These are phyloP conservation scores for Urocitellus parryii DNA, from an alignment of 2,113 vertebrate genomes.

Conservation along the genomic window DNA sequence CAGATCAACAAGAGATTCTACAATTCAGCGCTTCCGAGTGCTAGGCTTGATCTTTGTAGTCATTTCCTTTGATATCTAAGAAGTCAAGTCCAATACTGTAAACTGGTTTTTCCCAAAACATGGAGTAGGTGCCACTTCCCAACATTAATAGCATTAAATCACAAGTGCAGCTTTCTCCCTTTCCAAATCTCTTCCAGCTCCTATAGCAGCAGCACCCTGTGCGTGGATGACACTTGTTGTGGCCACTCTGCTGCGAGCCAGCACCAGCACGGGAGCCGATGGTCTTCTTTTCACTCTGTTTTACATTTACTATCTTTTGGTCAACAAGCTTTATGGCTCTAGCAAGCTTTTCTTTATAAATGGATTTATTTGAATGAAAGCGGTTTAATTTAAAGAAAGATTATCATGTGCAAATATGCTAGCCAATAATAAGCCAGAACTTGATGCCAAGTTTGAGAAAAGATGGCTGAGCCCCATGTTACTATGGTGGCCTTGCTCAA, in stretches of 20 bases:
- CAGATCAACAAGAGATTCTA: background rate
- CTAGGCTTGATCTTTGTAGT: background rate
- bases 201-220: background rate
- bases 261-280: background rate
- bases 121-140: background rate
- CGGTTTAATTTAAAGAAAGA: slow-evolving; percentile 19
- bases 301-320: background rate
- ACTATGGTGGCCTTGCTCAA: background rate
- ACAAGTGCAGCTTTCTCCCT: background rate
- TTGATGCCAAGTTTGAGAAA: background rate
- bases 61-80: background rate
- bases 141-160: background rate
- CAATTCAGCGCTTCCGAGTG: slow-evolving; percentile 3
- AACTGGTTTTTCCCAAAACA: slow-evolving; percentile 8
- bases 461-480: background rate
- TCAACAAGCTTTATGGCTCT: background rate
- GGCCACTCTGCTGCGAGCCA: no score
- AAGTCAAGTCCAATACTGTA: background rate
- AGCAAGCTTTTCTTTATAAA: slow-evolving; percentile 45
- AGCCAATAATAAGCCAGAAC: background rate
- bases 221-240: background rate
- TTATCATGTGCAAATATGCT: background rate
- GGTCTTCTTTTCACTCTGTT: background rate
- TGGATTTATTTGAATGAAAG: slow-evolving; percentile 48
- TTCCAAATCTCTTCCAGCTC: background rate